phyloP scores from a whole-genome alignment of 2,113 vertebrate species.

The Neogobius melanostomus region DNA sequence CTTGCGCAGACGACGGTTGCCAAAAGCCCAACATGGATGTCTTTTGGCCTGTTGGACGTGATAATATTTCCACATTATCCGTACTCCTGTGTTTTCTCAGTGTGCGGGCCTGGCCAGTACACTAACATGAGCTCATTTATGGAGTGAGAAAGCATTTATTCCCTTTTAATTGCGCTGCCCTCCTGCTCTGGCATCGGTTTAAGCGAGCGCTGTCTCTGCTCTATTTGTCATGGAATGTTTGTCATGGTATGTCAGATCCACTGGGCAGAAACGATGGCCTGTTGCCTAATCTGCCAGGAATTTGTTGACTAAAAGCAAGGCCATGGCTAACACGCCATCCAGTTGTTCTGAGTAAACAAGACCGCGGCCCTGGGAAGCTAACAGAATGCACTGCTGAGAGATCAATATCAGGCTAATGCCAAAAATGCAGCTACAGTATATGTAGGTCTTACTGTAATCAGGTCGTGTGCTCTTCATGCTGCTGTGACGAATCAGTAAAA shows the following conservation, averaged over 20 bases:
- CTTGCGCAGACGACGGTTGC: not conserved
- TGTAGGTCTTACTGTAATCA: not conserved
- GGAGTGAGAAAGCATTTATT: conserved; percentile 31
- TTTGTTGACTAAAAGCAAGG: conserved; percentile 67
- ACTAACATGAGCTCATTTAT: conserved; percentile 24
- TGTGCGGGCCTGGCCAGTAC: conserved; percentile 9
- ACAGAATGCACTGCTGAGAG: conserved; percentile 16
- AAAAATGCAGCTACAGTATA: not conserved
- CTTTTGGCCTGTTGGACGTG: conserved; percentile 5
- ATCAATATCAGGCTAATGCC: conserved; percentile 5
- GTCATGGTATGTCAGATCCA: conserved; percentile 66
- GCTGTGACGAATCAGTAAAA: not conserved
- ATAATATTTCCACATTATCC: conserved; percentile 13
- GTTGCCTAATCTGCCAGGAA: conserved; percentile 74
- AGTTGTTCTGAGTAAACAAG: conserved; percentile 65
- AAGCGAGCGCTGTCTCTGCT: conserved; percentile 36
- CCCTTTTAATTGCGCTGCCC: conserved; percentile 39
- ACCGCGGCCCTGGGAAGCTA: conserved; percentile 55
- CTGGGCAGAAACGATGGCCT: conserved; percentile 63
- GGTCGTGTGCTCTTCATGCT: not conserved
- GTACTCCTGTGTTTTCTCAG: conserved; percentile 12
- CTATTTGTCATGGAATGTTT: conserved; percentile 68
- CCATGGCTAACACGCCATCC: conserved; percentile 61
- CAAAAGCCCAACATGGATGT: not conserved
- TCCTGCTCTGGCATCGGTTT: conserved; percentile 33